Evolutionary conservation across 2,113 vertebrate genomes (phyloP), one percentile per base, ranked within the genome.

Genomic region (Genyomyrus donnyi): DNA sequence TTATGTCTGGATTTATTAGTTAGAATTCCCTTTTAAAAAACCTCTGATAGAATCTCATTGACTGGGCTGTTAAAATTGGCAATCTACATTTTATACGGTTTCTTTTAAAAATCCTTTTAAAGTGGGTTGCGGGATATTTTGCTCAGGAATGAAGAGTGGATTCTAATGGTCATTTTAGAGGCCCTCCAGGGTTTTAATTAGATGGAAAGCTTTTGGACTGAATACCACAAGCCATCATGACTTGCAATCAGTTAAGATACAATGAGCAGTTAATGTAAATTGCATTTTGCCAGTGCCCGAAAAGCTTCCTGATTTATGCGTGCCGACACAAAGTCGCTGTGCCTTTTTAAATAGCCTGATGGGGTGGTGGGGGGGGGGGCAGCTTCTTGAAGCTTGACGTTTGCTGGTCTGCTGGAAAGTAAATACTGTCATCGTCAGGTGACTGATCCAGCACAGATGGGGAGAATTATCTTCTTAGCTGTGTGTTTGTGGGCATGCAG

Each of bases 181-280:
- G 92, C 92, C 77, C 66, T 88, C 91, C 91, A 91, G 91, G 90
- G 91, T 93, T 93, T 93, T 94, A 94, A 94, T 94, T 94, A 94
- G 92, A 89, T 91, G 91, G 91, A 93, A 95, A 93, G 92, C 90
- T 91, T 93, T 94, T 91, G 91, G 92, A 90, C 88, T 91, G 90
- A 92, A 89, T 91, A 85, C 90, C 90, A 90, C 91, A 91, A 92
- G 92, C 91, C 91, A 93, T 93, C 91, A 91, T 89, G 92, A 85
- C 85, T 39, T 21, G 19, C 62, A 27, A 74, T 86, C 87, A 62
- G 49, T 87, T 91, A 86, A 11, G 77, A 88, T 91, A 31, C 89
- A 91, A 90, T 39, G 42, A 31, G 90, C 90, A 90, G 62, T 90
- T 90, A 91, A 91, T 92, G 90, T 92, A 92, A 93, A 94, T 88